Conservation (phyloP, 2,888 invertebrate genomes). For the Nomada flava region DNA sequence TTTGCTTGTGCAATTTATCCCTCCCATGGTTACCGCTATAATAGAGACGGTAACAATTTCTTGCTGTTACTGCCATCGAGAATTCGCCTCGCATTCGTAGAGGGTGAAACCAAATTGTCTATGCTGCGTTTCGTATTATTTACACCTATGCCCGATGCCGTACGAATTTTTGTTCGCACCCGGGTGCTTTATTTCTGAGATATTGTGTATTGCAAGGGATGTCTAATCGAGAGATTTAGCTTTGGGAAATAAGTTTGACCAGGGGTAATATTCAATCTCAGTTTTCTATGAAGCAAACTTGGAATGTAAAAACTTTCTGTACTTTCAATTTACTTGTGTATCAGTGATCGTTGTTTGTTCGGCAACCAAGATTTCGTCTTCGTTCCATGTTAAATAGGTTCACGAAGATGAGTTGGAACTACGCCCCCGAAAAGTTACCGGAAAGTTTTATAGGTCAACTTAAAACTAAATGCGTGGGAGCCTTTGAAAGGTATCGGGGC, state of each 20-base stretch:
- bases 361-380: neutral
- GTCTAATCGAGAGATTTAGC: too few relatives aligned
- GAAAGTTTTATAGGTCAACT: constrained; percentile 21
- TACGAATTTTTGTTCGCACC: too few relatives aligned
- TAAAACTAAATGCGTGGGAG: constrained; percentile 25
- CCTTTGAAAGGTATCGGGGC: constrained; percentile 12
- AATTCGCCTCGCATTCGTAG: neutral
- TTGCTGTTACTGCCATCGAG: constrained; percentile 36
- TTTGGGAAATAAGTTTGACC: neutral
- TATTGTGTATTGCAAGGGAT: neutral
- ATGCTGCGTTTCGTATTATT: neutral
- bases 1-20: constrained; percentile 65
- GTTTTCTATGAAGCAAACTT: neutral
- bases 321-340: neutral
- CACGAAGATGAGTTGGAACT: neutral
- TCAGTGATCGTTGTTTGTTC: neutral
- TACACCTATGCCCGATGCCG: neutral
- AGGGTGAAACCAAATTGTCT: constrained; percentile 10
- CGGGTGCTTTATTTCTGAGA: neutral
- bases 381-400: constrained; percentile 19
- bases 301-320: neutral
- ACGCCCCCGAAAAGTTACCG: constrained; percentile 2
- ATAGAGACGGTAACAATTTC: constrained; percentile 45
- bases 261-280: neutral
- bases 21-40: constrained; percentile 12